Conservation (phyloP, 2,113 vertebrate genomes). For the Leptosomus discolor region DNA sequence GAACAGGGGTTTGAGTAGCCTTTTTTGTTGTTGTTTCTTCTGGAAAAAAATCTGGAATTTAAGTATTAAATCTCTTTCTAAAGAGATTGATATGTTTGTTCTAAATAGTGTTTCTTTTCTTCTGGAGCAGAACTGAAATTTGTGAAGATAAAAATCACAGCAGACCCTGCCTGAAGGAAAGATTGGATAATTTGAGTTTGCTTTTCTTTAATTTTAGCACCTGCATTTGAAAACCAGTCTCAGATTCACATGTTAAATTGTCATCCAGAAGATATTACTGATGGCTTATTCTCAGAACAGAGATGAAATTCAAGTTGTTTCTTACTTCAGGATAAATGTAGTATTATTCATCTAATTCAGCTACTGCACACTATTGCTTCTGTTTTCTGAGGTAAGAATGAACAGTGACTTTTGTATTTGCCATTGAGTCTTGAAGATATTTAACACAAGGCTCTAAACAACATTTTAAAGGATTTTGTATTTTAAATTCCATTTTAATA, state of each 20-base stretch:
- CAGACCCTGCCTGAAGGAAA: neutral
- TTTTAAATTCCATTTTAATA: neutral
- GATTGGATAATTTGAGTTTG: neutral
- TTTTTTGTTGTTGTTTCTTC: neutral
- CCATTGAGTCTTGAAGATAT: neutral
- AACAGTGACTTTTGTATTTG: neutral
- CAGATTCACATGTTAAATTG: neutral
- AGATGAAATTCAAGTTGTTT: neutral
- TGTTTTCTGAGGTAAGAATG: neutral
- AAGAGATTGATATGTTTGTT: neutral
- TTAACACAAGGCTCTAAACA: neutral
- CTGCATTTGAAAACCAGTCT: neutral
- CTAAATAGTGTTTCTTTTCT: neutral
- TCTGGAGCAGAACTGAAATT: neutral
- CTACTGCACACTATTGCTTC: neutral
- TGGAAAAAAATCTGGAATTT: neutral
- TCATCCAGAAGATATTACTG: neutral
- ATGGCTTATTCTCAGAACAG: neutral
- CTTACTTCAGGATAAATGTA: neutral
- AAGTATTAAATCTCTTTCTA: neutral
- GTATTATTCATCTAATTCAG: neutral
- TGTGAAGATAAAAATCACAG: neutral
- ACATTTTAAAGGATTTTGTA: neutral
- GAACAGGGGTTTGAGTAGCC: neutral
- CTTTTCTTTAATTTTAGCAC: neutral